Evolutionary conservation across 2,113 vertebrate species (phyloP).

Genomic region (Brachyhypopomus occidentalis): DNA sequence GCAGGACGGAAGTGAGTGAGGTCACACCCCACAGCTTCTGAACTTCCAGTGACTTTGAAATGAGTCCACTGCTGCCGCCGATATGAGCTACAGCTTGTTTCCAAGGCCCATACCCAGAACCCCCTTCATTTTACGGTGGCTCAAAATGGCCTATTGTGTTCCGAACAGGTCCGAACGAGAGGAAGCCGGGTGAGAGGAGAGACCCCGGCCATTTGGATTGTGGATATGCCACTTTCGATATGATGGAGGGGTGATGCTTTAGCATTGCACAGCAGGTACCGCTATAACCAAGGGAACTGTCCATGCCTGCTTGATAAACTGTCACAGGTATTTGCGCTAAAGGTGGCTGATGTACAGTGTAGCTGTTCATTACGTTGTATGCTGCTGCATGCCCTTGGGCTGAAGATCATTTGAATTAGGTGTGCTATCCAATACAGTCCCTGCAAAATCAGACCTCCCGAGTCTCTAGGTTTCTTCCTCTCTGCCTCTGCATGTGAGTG

Average conservation of each 20-base stretch:
- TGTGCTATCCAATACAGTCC: constrained; percentile 20
- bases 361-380: constrained; percentile 42
- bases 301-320: constrained; percentile 42
- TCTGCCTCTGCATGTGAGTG: background rate
- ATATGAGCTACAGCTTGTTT: constrained; percentile 27
- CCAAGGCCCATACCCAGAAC: background rate
- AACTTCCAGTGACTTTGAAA: constrained; percentile 45
- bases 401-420: constrained; percentile 41
- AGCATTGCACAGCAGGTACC: constrained; percentile 23
- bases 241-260: constrained; percentile 24
- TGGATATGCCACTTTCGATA: constrained; percentile 44
- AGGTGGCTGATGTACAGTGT: constrained; percentile 38
- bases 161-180: constrained; percentile 31
- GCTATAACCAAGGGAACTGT: constrained; percentile 39
- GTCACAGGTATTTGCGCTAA: constrained; percentile 44
- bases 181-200: constrained; percentile 27
- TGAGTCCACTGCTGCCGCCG: constrained; percentile 28
- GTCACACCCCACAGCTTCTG: constrained; percentile 23
- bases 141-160: constrained; percentile 34
- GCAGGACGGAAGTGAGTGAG: background rate
- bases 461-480: background rate
- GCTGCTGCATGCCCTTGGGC: constrained; percentile 40
- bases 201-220: constrained; percentile 38
- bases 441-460: constrained; percentile 30
- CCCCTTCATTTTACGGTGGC: constrained; percentile 27